A percentile compares a stretch with the other conserved stretches of the same genome.
Evolutionary conservation across 2,797 vertebrate species (phyloP).

Genomic region (Diglossa cyanea): DNA sequence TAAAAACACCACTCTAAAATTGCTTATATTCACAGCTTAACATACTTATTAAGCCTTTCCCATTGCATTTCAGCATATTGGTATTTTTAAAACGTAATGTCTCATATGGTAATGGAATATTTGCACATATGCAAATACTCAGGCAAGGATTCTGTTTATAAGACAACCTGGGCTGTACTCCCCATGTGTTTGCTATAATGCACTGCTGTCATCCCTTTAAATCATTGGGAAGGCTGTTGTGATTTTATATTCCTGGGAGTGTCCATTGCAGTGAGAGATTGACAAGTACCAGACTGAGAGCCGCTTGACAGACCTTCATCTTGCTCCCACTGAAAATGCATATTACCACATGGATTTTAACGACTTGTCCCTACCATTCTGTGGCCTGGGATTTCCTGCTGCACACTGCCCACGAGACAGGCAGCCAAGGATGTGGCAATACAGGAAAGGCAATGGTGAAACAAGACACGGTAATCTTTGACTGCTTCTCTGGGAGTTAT

Average conservation of each 20-base stretch:
- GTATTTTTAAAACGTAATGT: background rate
- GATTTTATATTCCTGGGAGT: background rate
- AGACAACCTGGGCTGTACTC: background rate
- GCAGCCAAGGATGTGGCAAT: background rate
- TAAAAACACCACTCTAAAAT: background rate
- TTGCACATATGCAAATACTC: background rate
- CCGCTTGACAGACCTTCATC: background rate
- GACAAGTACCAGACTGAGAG: background rate
- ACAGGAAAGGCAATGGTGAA: background rate
- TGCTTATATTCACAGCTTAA: background rate
- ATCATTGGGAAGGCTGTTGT: fast-evolving
- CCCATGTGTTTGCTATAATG: background rate
- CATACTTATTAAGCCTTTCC: background rate
- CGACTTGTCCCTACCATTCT: background rate
- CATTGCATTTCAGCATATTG: background rate
- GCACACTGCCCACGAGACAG: background rate
- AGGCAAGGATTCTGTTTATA: background rate
- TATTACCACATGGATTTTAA: background rate
- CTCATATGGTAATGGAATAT: background rate
- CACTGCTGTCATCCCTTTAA: background rate
- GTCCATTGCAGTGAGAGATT: background rate
- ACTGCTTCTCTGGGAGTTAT: background rate
- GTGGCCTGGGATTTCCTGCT: background rate
- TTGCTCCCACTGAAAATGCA: background rate
- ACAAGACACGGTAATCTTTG: background rate